Evolutionary conservation across 2,888 invertebrate genomes (phyloP).

Genomic region (Yponomeuta malinellus): DNA sequence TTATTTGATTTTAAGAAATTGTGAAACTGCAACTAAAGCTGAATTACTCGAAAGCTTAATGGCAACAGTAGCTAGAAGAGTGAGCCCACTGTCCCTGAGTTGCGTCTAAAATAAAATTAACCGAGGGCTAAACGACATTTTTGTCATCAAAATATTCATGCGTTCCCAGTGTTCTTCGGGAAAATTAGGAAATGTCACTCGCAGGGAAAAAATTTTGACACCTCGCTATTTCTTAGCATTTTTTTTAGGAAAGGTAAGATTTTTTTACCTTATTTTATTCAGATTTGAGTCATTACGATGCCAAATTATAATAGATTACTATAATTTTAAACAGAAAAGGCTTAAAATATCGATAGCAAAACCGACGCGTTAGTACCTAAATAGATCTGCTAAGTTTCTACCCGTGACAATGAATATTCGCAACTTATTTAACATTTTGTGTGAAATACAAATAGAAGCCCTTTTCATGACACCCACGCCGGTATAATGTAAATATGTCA

Average conservation of each 20-base stretch:
- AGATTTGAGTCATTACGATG: too few relatives aligned
- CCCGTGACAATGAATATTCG: neutral
- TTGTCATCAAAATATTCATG: slow-evolving; percentile 14
- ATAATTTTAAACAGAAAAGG: too few relatives aligned
- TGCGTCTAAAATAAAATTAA: slow-evolving; percentile 53
- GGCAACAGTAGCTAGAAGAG: slow-evolving; percentile 31
- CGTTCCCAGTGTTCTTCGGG: neutral
- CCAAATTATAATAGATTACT: too few relatives aligned
- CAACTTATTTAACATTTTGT: neutral
- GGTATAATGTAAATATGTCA: neutral
- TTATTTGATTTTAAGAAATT: neutral
- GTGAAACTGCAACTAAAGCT: neutral
- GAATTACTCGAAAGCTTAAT: neutral
- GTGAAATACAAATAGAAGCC: neutral
- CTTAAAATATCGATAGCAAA: too few relatives aligned
- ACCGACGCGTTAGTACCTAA: too few relatives aligned
- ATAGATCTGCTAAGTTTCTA: neutral
- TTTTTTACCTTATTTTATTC: too few relatives aligned
- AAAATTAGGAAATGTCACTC: slow-evolving; percentile 11
- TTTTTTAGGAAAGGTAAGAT: neutral
- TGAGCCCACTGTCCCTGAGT: slow-evolving; percentile 12
- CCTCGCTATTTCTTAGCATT: neutral
- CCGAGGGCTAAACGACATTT: slow-evolving; percentile 38
- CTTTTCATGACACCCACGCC: neutral
- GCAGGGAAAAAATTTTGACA: neutral